These are phyloP conservation scores for Cabera pusaria DNA, from an alignment of 2,888 invertebrate species.

Conservation along the genomic window DNA sequence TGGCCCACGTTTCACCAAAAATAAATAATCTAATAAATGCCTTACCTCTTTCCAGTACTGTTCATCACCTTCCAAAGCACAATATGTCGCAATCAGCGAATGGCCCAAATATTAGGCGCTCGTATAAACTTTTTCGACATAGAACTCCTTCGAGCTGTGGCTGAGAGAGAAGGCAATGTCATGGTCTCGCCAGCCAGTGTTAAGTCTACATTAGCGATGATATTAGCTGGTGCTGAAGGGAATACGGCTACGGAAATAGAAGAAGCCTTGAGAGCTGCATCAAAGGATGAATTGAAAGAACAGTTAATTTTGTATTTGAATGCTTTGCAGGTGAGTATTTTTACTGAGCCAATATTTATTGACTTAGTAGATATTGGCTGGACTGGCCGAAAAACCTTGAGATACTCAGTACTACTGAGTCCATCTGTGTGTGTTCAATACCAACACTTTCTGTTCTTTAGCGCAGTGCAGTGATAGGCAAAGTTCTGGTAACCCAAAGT, in stretches of 20 bases:
- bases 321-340: constrained; percentile 61
- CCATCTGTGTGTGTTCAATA: too few species aligned
- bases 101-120: constrained; percentile 36
- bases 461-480: too few species aligned
- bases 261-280: constrained; percentile 79
- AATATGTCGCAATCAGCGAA: constrained; percentile 35
- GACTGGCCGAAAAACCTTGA: too few species aligned
- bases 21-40: too few species aligned
- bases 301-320: constrained; percentile 53
- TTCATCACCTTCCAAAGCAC: constrained; percentile 43
- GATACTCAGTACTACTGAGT: too few species aligned
- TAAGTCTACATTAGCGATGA: constrained; percentile 84
- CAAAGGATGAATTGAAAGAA: constrained; percentile 57
- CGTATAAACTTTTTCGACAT: constrained; percentile 82
- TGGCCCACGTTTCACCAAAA: too few species aligned
- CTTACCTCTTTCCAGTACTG: too few species aligned
- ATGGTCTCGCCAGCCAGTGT: constrained; percentile 87
- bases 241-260: constrained; percentile 82
- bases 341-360: too few species aligned
- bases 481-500: too few species aligned
- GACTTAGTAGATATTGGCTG: too few species aligned
- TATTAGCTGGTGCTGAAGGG: constrained; percentile 85
- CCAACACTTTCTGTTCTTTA: too few species aligned
- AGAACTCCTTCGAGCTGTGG: constrained; percentile 74
- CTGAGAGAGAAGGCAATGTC: constrained; percentile 78